Base-by-base conservation (phyloP, 2,113 vertebrate species). In the Regulus satrapa region DNA sequence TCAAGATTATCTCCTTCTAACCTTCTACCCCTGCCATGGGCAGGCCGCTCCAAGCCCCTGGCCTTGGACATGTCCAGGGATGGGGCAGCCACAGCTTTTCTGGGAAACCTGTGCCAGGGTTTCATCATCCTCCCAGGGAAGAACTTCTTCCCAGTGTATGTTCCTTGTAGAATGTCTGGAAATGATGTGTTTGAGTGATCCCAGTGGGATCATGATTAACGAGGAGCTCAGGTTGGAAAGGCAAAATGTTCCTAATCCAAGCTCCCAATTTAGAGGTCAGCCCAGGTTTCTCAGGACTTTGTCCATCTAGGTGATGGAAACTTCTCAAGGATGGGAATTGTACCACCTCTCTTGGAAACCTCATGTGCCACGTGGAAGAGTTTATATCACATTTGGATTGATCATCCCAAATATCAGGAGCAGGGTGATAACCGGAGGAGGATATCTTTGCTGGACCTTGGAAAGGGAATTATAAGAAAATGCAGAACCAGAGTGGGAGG, bases 11-110 rank as follows among this genome's bases (percentile, higher is more conserved):
- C 15, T 7, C 1, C 0, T 75, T 46, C 45, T n/a, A 21, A 4
- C 1, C 14, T n/a, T n/a, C n/a, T n/a, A n/a, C n/a, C 23, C 10
- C 8, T 3, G 16, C 3, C n/a, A 21, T 26, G 6, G 24, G 3
- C n/a, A 67, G 29, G 6, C 0, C 34, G 69, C 8, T 82, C 38
- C 61, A 89, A 82, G 1, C 16, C 25, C 14, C 25, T 34, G n/a
- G 20, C 12, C 25, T 32, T 2, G 40, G 0, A 34, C 17, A 54
- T 2, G 41, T 34, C 62, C 62, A 82, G n/a, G 5, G 24, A 40
- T 67, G 38, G 14, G 11, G 5, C 10, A 61, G 19, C 38, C 46
- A 46, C 24, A 54, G 46, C 8, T 82, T 34, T 29, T 31, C 29
- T 54, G 77, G 40, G 2, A 0, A 40, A 8, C 3, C 24, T 12